Percentiles rank a stretch among this genome's conserved stretches.
These are phyloP conservation scores for Drosophila lutescens DNA, from an alignment of 2,888 invertebrate genomes.

Conservation along the genomic window DNA sequence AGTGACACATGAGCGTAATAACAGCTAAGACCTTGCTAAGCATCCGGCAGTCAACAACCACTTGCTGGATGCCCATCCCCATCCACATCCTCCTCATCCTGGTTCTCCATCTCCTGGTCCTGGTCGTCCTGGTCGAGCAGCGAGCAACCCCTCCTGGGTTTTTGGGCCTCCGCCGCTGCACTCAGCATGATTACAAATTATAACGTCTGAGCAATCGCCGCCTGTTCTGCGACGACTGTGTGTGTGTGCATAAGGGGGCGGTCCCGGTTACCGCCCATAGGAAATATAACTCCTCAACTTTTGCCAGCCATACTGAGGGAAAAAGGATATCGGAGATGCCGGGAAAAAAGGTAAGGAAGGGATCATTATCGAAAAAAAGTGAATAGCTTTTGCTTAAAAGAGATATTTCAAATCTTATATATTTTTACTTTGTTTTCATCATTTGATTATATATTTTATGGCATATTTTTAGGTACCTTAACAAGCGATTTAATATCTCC, in stretches of 20 bases:
- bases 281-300: constrained; percentile 75
- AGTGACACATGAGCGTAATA: constrained; percentile 78
- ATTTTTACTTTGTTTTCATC: no score
- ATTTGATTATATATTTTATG: not conserved
- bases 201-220: constrained; percentile 77
- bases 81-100: constrained; percentile 35
- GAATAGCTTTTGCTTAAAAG: not conserved
- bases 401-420: no score
- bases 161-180: constrained; percentile 54
- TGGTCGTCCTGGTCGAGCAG: constrained; percentile 35
- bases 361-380: not conserved
- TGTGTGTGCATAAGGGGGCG: constrained; percentile 58
- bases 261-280: constrained; percentile 73
- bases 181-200: constrained; percentile 78
- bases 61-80: constrained; percentile 55
- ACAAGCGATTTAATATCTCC: not conserved
- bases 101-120: constrained; percentile 1
- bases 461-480: not conserved
- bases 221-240: constrained; percentile 33
- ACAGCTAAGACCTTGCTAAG: constrained; percentile 78
- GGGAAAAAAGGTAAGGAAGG: not conserved
- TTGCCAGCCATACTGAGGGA: constrained; percentile 20
- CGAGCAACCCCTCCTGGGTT: constrained; percentile 23
- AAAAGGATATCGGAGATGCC: not conserved
- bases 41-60: constrained; percentile 77